Evolutionary conservation across 2,888 invertebrate genomes (phyloP).

Genomic region (Pollenia griseotomentosa): DNA sequence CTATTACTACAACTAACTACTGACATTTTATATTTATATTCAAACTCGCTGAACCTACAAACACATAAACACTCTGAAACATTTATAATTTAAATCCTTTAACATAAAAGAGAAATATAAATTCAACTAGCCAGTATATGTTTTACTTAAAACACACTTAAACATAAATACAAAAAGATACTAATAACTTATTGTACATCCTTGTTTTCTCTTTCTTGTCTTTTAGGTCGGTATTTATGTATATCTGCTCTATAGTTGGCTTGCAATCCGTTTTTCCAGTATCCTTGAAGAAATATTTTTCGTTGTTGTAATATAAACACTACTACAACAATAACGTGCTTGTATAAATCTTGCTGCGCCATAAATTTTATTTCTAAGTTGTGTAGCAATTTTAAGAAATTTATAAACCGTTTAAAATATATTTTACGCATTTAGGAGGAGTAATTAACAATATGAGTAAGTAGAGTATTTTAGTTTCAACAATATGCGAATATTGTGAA

Average conservation of each 20-base stretch:
- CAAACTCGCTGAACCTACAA: not conserved
- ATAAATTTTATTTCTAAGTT: conserved; percentile 56
- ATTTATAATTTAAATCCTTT: conserved; percentile 48
- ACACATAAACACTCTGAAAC: conserved; percentile 10
- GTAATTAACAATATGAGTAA: conserved; percentile 61
- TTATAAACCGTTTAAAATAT: conserved; percentile 70
- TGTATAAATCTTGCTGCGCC: conserved; percentile 39
- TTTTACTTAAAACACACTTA: conserved; percentile 13
- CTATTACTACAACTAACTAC: conserved; percentile 34
- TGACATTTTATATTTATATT: conserved; percentile 29
- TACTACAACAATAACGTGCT: conserved; percentile 10
- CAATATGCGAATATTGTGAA: not conserved
- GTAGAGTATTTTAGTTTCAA: conserved; percentile 5
- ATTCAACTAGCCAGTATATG: conserved; percentile 55
- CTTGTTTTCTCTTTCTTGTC: conserved; percentile 19
- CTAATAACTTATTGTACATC: conserved; percentile 11
- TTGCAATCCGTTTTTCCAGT: not conserved
- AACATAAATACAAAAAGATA: conserved; percentile 8
- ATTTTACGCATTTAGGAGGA: conserved; percentile 59
- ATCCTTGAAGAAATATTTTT: conserved; percentile 23
- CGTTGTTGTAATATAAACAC: conserved; percentile 13
- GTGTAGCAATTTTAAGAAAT: conserved; percentile 49
- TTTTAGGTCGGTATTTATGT: conserved; percentile 26
- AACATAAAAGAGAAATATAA: conserved; percentile 22
- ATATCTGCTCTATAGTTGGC: conserved; percentile 1